Evolutionary conservation across 2,113 vertebrate genomes (phyloP).

Genomic region (Corythoichthys haematopterus): DNA sequence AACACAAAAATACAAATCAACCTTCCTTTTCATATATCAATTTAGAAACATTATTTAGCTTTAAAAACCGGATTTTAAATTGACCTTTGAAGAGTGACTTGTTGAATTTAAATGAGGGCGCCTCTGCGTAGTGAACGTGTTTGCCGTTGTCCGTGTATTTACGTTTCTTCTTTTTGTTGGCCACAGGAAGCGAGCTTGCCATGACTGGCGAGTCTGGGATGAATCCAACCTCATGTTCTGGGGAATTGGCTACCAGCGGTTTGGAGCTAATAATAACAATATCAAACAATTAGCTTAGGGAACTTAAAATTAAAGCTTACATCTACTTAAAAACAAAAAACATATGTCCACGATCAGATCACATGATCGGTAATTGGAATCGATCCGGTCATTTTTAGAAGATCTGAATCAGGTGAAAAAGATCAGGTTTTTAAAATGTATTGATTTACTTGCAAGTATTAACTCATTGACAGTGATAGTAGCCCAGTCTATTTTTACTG

Average conservation of each 20-base stretch:
- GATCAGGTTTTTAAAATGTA: too few relatives aligned
- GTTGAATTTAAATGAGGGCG: slow-evolving; percentile 34
- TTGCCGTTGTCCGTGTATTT: slow-evolving; percentile 63
- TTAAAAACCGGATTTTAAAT: not conserved
- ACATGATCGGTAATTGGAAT: too few relatives aligned
- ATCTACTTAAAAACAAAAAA: not conserved
- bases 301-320: slow-evolving; percentile 5
- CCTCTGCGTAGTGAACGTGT: slow-evolving; percentile 79
- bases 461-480: too few relatives aligned
- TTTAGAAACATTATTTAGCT: not conserved
- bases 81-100: slow-evolving; percentile 50
- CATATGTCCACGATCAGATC: not conserved
- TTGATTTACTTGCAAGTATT: too few relatives aligned
- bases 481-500: too few relatives aligned
- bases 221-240: slow-evolving; percentile 75
- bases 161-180: slow-evolving; percentile 78
- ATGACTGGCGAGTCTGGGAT: slow-evolving; percentile 86
- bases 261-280: slow-evolving; percentile 21
- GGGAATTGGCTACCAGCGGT: slow-evolving; percentile 1
- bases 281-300: slow-evolving; percentile 10
- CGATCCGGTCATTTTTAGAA: too few relatives aligned
- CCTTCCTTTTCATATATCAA: not conserved
- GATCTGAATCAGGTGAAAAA: too few relatives aligned
- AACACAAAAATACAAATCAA: not conserved
- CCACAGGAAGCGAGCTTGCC: slow-evolving; percentile 71